phyloP scores from a whole-genome alignment of 2,888 invertebrate species.

The Folsomia manolachei region DNA sequence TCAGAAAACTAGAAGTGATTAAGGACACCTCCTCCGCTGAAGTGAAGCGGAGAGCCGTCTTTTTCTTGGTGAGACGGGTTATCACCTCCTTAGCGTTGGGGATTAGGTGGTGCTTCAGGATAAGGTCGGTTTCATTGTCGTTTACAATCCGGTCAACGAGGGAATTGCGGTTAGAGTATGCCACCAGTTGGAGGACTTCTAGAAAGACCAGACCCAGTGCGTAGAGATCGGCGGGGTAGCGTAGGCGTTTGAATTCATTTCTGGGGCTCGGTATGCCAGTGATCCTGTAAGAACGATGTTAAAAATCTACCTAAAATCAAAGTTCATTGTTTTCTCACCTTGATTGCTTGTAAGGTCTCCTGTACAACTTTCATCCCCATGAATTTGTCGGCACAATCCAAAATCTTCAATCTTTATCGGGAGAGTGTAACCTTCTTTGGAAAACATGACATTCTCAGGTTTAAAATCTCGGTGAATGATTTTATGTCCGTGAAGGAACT shows the following conservation, averaged over 20 bases:
- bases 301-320: too few relatives aligned
- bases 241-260: background rate
- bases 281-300: background rate
- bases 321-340: background rate
- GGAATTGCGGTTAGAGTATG: background rate
- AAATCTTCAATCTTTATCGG: background rate
- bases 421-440: background rate
- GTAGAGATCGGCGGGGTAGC: background rate
- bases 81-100: background rate
- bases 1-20: background rate
- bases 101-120: background rate
- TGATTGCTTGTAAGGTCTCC: background rate
- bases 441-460: background rate
- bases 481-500: background rate
- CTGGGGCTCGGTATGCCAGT: background rate
- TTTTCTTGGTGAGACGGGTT: background rate
- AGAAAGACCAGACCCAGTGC: background rate
- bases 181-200: background rate
- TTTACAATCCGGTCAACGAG: background rate
- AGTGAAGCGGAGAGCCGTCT: background rate
- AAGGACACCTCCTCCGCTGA: background rate
- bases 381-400: background rate
- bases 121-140: background rate
- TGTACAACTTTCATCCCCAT: background rate
- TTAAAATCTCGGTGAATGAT: background rate